Evolutionary conservation across 1,140 invertebrate genomes (phyloP).

Genomic region (Glomeris maerens): DNA sequence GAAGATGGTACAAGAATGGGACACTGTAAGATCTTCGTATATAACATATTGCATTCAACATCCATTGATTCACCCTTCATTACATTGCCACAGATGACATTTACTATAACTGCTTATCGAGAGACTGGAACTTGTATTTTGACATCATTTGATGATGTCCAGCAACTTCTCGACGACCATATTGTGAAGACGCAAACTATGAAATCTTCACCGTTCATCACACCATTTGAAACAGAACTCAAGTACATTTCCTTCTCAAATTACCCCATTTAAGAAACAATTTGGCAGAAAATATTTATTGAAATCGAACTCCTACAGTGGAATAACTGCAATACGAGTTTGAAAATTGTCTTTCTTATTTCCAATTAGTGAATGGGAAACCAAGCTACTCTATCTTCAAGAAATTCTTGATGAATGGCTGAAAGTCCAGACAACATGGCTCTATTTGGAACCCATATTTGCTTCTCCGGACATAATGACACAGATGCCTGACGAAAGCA

Average conservation of each 20-base stretch:
- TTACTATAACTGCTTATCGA: slow-evolving; percentile 53
- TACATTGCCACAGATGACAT: slow-evolving; percentile 43
- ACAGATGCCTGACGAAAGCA: slow-evolving; percentile 79
- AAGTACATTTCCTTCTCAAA: slow-evolving; percentile 25
- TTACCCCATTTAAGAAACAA: not conserved
- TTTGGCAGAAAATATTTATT: too few relatives aligned
- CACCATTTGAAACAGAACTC: slow-evolving; percentile 61
- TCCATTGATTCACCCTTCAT: not conserved
- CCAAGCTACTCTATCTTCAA: slow-evolving; percentile 36
- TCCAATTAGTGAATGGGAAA: slow-evolving; percentile 46
- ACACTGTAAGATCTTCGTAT: slow-evolving; percentile 8
- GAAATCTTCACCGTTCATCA: slow-evolving; percentile 92
- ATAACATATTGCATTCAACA: not conserved
- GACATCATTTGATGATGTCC: slow-evolving; percentile 84
- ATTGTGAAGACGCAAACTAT: slow-evolving; percentile 94
- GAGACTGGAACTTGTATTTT: slow-evolving; percentile 86
- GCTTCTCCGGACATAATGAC: slow-evolving; percentile 91
- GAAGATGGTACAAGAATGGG: slow-evolving; percentile 90
- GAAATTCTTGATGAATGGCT: slow-evolving; percentile 94
- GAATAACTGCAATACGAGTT: slow-evolving; percentile 37
- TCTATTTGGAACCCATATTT: slow-evolving; percentile 95
- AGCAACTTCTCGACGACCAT: slow-evolving; percentile 88
- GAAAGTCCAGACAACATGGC: slow-evolving; percentile 90
- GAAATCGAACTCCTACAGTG: not conserved
- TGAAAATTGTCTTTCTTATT: slow-evolving; percentile 57